Evolutionary conservation across 2,888 invertebrate genomes (phyloP), one percentile per base, ranked within the genome.

Genomic region (Morinoia aosen): DNA sequence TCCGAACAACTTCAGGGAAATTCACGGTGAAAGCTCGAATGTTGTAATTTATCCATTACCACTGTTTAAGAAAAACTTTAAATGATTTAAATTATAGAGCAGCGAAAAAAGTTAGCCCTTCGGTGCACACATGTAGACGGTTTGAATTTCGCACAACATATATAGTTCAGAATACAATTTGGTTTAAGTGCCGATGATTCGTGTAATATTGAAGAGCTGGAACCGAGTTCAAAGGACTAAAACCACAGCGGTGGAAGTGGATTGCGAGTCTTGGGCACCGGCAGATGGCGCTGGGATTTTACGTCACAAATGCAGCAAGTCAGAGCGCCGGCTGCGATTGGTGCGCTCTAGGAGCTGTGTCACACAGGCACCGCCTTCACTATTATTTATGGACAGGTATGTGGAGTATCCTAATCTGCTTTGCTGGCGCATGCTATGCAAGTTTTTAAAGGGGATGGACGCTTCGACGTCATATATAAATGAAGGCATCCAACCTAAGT

Each of bases 361-460:
- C 57, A 39, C 56, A 56, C 33, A 93, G 57, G 93, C 48, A 33
- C 93, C 93, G 93, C 93, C 93, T 93, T 93, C 57, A 33, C 93
- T 93, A 93, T 93, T 93, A 93, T 93, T 93, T 93, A 93, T 93
- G 93, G 57, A 33, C 56, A 93, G 93, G 93, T 93, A 93, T 93
- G 93, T 93, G 25, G 93, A 93, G 93, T 93, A 48, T 57, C 57
- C 93, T 93, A 93, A 93, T 93, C 93, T 93, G 93, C 93, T 93
- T 57, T 93, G 93, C 93, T 93, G 93, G 93, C 93, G 93, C 48
- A 93, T 93, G 93, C 93, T 93, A 93, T 93, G 93, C 93, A 93
- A 93, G 57, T 93, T 93, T 93, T 93, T 93, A 93, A 93, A 93
- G 93, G 93, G 93, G 93, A 93, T 93, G 48, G 19, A 57, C 33